Percentiles rank a stretch among this genome's conserved stretches.
Conservation (phyloP, 2,113 vertebrate species). For the Oncorhynchus mykiss region DNA sequence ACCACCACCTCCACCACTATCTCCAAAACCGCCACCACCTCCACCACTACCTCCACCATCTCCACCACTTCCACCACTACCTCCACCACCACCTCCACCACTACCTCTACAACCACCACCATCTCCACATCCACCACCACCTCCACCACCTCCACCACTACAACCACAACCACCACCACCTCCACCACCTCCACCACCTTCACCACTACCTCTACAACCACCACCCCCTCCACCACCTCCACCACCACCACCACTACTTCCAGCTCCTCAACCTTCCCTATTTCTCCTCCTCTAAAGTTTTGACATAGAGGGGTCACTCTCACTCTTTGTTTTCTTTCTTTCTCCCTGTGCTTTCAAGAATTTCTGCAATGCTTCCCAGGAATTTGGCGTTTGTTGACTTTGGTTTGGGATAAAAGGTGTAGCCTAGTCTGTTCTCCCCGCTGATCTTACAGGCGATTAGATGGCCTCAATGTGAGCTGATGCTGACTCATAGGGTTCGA, state of each 20-base stretch:
- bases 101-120: too few species aligned
- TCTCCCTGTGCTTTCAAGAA: slow-evolving; percentile 69
- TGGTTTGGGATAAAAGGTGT: slow-evolving; percentile 76
- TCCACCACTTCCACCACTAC: too few species aligned
- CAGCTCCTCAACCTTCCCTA: slow-evolving; percentile 16
- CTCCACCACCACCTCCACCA: too few species aligned
- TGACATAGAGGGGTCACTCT: slow-evolving; percentile 49
- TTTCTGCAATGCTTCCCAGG: slow-evolving; percentile 75
- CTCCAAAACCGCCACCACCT: too few species aligned
- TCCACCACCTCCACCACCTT: too few species aligned
- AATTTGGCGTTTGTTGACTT: slow-evolving; percentile 76
- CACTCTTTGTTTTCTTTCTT: slow-evolving; percentile 14
- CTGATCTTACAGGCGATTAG: slow-evolving; percentile 76
- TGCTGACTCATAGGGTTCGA: neutral
- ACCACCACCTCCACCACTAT: too few species aligned
- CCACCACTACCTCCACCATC: too few species aligned
- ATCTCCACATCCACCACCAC: too few species aligned
- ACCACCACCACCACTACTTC: neutral
- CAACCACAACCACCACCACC: too few species aligned
- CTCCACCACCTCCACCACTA: too few species aligned
- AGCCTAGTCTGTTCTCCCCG: slow-evolving; percentile 63
- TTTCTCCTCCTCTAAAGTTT: slow-evolving; percentile 43
- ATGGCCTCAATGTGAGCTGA: slow-evolving; percentile 47
- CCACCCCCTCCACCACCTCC: too few species aligned
- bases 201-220: too few species aligned